phyloP scores from a whole-genome alignment of 2,888 invertebrate genomes.

The Philopedon plagiatum region DNA sequence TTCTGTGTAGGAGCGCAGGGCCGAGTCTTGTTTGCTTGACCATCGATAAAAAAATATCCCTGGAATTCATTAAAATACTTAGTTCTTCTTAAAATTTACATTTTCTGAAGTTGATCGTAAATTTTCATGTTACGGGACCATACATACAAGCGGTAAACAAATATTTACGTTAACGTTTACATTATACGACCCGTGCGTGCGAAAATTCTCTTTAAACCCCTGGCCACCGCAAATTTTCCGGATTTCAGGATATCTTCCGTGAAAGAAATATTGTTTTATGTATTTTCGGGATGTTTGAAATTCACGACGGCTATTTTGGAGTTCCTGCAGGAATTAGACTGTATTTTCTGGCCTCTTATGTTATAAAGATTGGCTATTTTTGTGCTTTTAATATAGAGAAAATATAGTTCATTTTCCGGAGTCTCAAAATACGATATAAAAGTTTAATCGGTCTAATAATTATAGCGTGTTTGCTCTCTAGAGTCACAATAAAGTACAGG shows the following conservation, averaged over 20 bases:
- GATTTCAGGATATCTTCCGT: conserved; percentile 44
- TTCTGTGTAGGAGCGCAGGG: too few species aligned
- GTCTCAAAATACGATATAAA: too few species aligned
- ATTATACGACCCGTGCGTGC: not conserved
- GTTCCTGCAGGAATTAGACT: conserved; percentile 40
- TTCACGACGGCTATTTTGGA: conserved; percentile 42
- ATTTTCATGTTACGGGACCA: too few species aligned
- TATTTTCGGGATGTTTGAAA: conserved; percentile 47
- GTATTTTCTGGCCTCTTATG: conserved; percentile 39
- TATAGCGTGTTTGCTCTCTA: too few species aligned
- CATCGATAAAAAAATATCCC: too few species aligned
- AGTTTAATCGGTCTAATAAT: too few species aligned
- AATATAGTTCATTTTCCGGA: not conserved
- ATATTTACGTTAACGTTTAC: not conserved
- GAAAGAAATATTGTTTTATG: conserved; percentile 50
- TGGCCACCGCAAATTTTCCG: conserved; percentile 47
- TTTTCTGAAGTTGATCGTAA: not conserved
- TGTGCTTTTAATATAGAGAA: not conserved
- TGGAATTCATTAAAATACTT: too few species aligned
- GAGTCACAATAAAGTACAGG: too few species aligned
- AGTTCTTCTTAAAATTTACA: too few species aligned
- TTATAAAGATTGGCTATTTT: not conserved
- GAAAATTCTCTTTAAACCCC: conserved; percentile 41
- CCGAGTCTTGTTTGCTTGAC: too few species aligned
- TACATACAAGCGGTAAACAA: too few species aligned